Evolutionary conservation across 2,888 invertebrate species (phyloP), one percentile per base, ranked within the genome.

Genomic region (Cryptocephalus primarius): DNA sequence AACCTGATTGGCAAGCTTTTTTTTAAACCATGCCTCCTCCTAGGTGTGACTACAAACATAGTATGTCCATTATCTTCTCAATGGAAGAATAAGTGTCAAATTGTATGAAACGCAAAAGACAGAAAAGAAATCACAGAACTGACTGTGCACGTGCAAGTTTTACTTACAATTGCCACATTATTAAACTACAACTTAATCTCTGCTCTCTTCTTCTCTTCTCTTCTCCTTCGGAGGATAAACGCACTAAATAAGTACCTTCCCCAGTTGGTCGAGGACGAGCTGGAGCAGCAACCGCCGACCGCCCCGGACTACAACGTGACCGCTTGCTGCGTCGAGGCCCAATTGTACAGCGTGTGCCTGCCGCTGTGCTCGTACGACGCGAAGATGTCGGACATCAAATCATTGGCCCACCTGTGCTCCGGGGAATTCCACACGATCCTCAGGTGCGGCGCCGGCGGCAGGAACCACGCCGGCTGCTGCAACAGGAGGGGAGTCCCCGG

Each of bases 291-390:
- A 72, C 76, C 44, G 70, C 74, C 80, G 8, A 72, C 76, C 44
- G 70, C 74, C 4, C 72, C 76, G 43, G 70, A 74, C 4, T 89
- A 89, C 73, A 89, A 89, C 68, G 82, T 87, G 62, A 85, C 85
- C 1, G 79, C 80, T 6, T 90, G 89, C 63, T 90, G 89, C 65
- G 77, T 80, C 32, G 74, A 78, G 2, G 84, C 85, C 6, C 82
- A 82, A 38, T 62, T 85, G 9, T 80, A 79, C 32, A 74, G 74
- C 2, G 77, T 79, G 8, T 88, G 88, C 63, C 75, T 85, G 71
- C 85, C 87, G 1, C 75, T 90, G 9, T 90, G 89, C 61, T 79
- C 85, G 0, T 89, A 87, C 66, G 82, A 88, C 63, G 87, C 88
- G 43, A 85, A 82, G 60, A 84, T 90, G 82, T 80, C 83, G 4